Evolutionary conservation across 2,888 invertebrate genomes (phyloP).

Genomic region (Torymus auratus): DNA sequence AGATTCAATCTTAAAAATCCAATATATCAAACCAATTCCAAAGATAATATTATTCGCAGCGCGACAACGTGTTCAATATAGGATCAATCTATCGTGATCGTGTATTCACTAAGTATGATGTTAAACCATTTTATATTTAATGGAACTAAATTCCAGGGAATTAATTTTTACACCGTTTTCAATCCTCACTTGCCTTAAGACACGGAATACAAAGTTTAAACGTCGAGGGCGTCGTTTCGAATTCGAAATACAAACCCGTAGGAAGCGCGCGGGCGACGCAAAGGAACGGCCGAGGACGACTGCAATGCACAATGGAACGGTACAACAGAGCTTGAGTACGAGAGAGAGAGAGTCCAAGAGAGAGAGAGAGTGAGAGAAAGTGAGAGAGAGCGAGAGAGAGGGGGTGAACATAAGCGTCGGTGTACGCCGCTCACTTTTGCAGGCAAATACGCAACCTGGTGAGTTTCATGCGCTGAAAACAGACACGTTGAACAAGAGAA

Average conservation of each 20-base stretch:
- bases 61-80: too few relatives aligned
- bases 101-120: too few relatives aligned
- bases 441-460: not conserved
- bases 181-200: not conserved
- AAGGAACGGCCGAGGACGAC: not conserved
- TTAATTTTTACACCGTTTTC: not conserved
- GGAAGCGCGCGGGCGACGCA: not conserved
- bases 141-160: not conserved
- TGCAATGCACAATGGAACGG: not conserved
- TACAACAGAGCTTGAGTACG: not conserved
- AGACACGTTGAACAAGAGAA: not conserved
- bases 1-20: too few relatives aligned
- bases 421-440: not conserved
- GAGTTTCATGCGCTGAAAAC: not conserved
- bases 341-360: conserved; percentile 10
- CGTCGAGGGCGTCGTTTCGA: conserved; percentile 44
- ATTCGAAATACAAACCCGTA: conserved; percentile 38
- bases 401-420: not conserved
- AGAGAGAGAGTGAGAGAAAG: conserved; percentile 13
- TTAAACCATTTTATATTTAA: too few relatives aligned
- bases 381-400: not conserved
- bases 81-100: too few relatives aligned
- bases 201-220: conserved; percentile 30
- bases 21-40: too few relatives aligned
- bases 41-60: too few relatives aligned